Percentiles rank a stretch among this genome's conserved stretches.
These are phyloP conservation scores for Dicyrtoma fusca DNA, from an alignment of 2,888 invertebrate species.

Conservation along the genomic window DNA sequence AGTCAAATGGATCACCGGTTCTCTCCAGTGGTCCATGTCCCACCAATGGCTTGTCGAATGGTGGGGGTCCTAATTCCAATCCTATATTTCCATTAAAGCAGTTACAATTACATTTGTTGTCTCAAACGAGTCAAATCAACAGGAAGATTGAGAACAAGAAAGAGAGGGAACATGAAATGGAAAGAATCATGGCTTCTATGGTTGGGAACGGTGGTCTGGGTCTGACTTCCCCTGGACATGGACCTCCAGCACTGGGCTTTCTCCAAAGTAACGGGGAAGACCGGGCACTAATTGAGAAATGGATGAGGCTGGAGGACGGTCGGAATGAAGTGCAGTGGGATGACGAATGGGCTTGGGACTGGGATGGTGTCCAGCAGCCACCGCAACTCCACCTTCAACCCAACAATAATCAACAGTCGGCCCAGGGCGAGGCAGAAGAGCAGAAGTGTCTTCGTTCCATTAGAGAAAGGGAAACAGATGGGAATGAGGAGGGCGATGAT, in stretches of 20 bases:
- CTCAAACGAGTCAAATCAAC: no score
- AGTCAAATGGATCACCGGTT: constrained; percentile 24
- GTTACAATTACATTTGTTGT: background rate
- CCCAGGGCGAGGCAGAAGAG: background rate
- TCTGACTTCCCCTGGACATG: background rate
- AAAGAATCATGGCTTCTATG: no score
- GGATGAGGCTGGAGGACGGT: constrained; percentile 55
- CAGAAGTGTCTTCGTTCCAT: constrained; percentile 22
- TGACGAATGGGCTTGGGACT: constrained; percentile 55
- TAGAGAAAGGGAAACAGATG: constrained; percentile 14
- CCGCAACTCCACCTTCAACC: background rate
- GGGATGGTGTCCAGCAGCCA: constrained; percentile 48
- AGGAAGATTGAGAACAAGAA: no score
- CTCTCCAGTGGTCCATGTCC: background rate
- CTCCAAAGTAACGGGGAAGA: constrained; percentile 44
- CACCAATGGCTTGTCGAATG: background rate
- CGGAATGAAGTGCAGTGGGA: constrained; percentile 51
- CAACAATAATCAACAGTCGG: background rate
- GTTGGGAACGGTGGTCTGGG: background rate
- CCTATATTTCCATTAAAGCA: constrained; percentile 9
- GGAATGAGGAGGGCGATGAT: background rate
- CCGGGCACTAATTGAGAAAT: constrained; percentile 52
- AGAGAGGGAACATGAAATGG: no score
- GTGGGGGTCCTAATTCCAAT: background rate
- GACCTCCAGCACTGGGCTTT: background rate